Evolutionary conservation across 2,797 vertebrate species (phyloP), one percentile per base, ranked within the genome.

Genomic region (Melanotaenia maccullochi): DNA sequence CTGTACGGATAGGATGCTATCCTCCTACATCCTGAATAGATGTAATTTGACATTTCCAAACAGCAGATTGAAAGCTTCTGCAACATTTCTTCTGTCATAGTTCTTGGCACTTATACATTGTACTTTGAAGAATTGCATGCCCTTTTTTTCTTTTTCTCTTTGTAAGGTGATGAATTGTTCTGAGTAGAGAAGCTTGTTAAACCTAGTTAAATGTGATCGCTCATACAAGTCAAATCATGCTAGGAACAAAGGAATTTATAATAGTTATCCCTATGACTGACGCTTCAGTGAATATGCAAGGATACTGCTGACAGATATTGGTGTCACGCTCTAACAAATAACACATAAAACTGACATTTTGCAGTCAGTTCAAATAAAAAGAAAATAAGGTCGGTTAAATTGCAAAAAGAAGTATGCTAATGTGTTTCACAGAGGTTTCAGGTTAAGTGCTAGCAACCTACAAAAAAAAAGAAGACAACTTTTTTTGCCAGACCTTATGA

Each of bases 281-380:
- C 62, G 24, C 52, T 65, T 52, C 24, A 35, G 32, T 12, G 30
- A 52, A 4, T 47, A 25, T 20, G 28, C 9, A 36, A 9, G 35
- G 2, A 35, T 24, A 32, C 13, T 24, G 44, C 32, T n/a, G 16
- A 18, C 4, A 40, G 5, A 28, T 16, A 35, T 11, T 14, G 12
- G 49, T 5, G 35, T 4, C 6, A 36, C 8, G 35, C 5, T 33
- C n/a, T 35, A 64, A 30, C 22, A 52, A 3, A 9, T 18, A n/a
- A 47, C 16, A 20, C 40, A 61, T 22, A 18, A 14, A 65, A 51
- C 22, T 52, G 30, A 52, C 62, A 52, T 65, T 65, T 52, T 49
- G 20, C n/a, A 8, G 20, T 9, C 3, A 22, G 22, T 51, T 24
- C 9, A 1, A 12, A 24, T 8, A 51, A 22, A 11, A 24, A 24